A percentile compares a stretch with the other conserved stretches of the same genome.
These are phyloP conservation scores for Rhipidura dahli DNA, from an alignment of 2,113 vertebrate genomes.

Conservation along the genomic window DNA sequence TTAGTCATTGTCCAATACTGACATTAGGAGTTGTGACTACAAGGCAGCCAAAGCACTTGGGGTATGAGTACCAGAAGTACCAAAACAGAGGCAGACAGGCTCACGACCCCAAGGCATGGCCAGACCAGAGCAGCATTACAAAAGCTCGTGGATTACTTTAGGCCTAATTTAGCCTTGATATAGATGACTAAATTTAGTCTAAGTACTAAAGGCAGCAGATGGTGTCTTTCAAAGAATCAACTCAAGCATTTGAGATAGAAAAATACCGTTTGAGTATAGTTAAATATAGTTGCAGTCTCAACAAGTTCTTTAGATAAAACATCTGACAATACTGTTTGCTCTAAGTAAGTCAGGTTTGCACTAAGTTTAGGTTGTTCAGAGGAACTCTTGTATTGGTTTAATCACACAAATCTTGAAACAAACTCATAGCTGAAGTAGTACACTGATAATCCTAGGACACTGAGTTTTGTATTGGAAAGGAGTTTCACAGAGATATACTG, in stretches of 20 bases:
- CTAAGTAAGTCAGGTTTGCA: not conserved
- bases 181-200: not conserved
- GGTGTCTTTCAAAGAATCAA: not conserved
- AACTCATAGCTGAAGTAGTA: not conserved
- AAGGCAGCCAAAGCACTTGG: not conserved
- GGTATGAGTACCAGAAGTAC: not conserved
- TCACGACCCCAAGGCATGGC: not conserved
- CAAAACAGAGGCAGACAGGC: not conserved
- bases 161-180: not conserved
- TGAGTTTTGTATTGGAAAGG: not conserved
- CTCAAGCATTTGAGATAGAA: not conserved
- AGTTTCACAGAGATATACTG: not conserved
- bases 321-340: not conserved
- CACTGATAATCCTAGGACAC: not conserved
- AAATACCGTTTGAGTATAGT: not conserved
- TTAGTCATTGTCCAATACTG: not conserved
- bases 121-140: not conserved
- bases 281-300: not conserved
- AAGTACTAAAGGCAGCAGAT: not conserved
- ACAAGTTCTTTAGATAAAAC: not conserved
- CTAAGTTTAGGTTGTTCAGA: not conserved
- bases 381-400: not conserved
- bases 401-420: not conserved
- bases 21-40: not conserved
- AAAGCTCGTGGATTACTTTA: not conserved